phyloP scores from a whole-genome alignment of 1,140 invertebrate species.

The Nylanderia fulva region DNA sequence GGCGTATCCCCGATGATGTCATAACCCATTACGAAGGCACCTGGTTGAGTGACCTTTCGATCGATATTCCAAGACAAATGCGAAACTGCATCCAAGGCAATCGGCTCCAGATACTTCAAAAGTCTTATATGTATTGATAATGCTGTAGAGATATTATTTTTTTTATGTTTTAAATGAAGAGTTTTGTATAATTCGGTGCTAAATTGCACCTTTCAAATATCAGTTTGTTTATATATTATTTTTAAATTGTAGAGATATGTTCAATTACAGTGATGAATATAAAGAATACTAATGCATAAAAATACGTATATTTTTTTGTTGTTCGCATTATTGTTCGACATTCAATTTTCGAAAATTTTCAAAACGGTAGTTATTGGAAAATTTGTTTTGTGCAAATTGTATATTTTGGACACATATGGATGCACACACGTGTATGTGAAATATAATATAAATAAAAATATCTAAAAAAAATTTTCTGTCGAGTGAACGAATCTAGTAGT shows the following conservation, averaged over 20 bases:
- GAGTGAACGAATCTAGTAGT: background rate
- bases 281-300: background rate
- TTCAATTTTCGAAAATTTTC: conserved; percentile 21
- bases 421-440: background rate
- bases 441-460: conserved; percentile 40
- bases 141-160: conserved; percentile 36
- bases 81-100: conserved; percentile 69
- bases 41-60: conserved; percentile 67
- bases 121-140: conserved; percentile 54
- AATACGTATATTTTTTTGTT: background rate
- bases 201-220: conserved; percentile 37
- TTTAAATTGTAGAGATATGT: background rate
- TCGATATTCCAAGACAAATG: conserved; percentile 68
- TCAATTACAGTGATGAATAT: background rate
- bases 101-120: conserved; percentile 63
- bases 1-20: conserved; percentile 13
- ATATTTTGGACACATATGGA: background rate
- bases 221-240: background rate
- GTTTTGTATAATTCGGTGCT: conserved; percentile 32
- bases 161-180: background rate
- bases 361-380: background rate
- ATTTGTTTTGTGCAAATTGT: background rate
- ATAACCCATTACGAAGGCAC: conserved; percentile 42
- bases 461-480: conserved; percentile 1
- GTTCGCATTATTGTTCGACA: background rate